These are phyloP conservation scores for Bugulina stolonifera DNA, from an alignment of 2,888 invertebrate species.

Conservation along the genomic window DNA sequence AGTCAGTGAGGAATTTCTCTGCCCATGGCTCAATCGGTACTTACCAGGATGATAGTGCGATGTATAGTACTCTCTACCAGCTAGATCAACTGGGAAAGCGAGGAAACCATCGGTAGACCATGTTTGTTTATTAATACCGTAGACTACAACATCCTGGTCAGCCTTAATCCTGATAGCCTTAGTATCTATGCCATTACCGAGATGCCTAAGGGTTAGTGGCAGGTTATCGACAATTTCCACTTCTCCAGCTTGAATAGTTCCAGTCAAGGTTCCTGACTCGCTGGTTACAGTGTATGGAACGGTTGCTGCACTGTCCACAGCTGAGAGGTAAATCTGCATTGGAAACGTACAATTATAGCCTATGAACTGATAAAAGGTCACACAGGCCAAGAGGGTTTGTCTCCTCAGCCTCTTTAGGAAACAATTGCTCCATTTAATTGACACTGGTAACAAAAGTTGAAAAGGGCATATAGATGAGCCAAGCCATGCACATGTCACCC, in stretches of 20 bases:
- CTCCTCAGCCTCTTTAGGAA: no score
- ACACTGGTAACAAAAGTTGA: no score
- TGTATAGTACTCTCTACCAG: constrained; percentile 9
- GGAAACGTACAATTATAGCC: background rate
- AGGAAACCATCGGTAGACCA: constrained; percentile 17
- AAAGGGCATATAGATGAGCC: no score
- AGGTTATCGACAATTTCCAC: background rate
- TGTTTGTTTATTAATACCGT: constrained; percentile 17
- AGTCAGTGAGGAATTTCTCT: no score
- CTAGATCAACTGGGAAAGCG: constrained; percentile 10
- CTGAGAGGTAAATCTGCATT: constrained; percentile 18
- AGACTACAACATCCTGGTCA: background rate
- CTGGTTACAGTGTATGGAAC: background rate
- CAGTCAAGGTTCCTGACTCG: background rate
- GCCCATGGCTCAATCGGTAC: no score
- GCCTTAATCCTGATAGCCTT: constrained; percentile 9
- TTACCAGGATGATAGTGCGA: constrained; percentile 9
- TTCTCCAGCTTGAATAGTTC: background rate
- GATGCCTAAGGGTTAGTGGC: background rate
- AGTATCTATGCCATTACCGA: background rate
- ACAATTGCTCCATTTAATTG: no score
- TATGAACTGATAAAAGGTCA: background rate
- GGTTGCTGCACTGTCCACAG: background rate
- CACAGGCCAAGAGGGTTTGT: no score
- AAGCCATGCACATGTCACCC: no score